Evolutionary conservation across 2,797 vertebrate species (phyloP), one percentile per base, ranked within the genome.

Genomic region (Halcyon badia): DNA sequence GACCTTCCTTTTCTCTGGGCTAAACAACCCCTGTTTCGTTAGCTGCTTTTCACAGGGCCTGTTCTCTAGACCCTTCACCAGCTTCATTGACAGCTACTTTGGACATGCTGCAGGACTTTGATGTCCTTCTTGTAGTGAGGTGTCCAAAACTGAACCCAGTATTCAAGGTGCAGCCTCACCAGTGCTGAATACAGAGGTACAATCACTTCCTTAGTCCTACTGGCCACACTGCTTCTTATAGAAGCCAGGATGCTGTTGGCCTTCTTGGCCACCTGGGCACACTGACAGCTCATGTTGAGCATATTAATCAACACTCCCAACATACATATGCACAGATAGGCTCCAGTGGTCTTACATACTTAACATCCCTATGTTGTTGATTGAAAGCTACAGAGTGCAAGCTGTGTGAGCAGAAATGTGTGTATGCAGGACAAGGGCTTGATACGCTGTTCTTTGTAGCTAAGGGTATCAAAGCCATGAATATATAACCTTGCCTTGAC

Each of bases 131-230:
- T 78, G 41, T 16, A 30, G 30, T 24, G 57, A 35, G 13, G 12
- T 15, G 18, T 64, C n/a, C n/a, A 21, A 52, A 77, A 69, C n/a
- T 28, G 44, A 10, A 58, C 31, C 13, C 18, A 10, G 4, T 1
- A 30, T 2, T 61, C 0, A 1, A 52, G 70, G 14, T 21, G 37
- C 1, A 1, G 52, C 28, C 44, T 68, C 54, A 51, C 8, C 64
- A 42, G 30, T 46, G 49, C 54, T 0, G 0, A 42, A 17, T 26
- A 31, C 6, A 14, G n/a, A 26, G 21, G 19, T 2, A 17, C 6
- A 3, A 17, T n/a, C 41, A 2, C 22, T 56, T 16, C 31, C 14
- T 37, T 82, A 2, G 1, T 70, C 11, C 26, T 75, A 42, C 52
- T 71, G 83, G 28, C 10, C 33, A 28, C 8, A 1, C 19, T 21